A percentile compares a stretch with the other conserved stretches of the same genome.
Evolutionary conservation across 2,888 invertebrate species (phyloP).

Genomic region (Drosophila birchii): DNA sequence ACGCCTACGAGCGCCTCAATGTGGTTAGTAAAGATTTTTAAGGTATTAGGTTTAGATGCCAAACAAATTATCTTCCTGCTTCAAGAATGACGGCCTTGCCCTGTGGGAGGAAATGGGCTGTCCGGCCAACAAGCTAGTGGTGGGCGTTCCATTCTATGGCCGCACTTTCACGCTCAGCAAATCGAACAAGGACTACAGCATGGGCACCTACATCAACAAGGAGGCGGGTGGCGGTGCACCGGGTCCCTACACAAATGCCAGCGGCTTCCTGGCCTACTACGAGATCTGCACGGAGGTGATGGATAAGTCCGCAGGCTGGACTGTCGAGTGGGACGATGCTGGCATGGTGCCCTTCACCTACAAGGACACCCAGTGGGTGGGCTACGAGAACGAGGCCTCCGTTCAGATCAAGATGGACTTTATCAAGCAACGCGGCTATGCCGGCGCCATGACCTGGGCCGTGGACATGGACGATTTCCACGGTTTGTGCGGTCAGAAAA

Average conservation of each 20-base stretch:
- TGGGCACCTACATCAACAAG: conserved; percentile 95
- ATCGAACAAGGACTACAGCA: conserved; percentile 92
- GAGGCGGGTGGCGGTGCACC: conserved; percentile 95
- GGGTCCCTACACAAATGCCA: conserved; percentile 93
- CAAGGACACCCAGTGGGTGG: conserved; percentile 95
- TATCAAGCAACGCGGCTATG: conserved; percentile 92
- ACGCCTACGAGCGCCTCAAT: conserved; percentile 94
- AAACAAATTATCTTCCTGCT: conserved; percentile 27
- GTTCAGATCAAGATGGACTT: conserved; percentile 95
- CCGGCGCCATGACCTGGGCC: conserved; percentile 97
- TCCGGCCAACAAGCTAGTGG: conserved; percentile 93
- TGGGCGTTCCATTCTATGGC: conserved; percentile 96
- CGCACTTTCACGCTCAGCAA: conserved; percentile 92
- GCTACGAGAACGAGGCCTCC: conserved; percentile 89
- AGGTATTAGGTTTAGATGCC: not conserved
- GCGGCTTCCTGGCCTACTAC: conserved; percentile 94
- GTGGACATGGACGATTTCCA: conserved; percentile 95
- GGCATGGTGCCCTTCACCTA: conserved; percentile 94
- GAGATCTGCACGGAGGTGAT: conserved; percentile 93
- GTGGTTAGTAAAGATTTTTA: conserved; percentile 87
- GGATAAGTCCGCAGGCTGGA: conserved; percentile 90
- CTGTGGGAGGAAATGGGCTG: conserved; percentile 96
- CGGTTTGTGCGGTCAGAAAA: conserved; percentile 91
- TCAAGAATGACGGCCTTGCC: conserved; percentile 92
- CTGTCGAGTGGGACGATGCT: conserved; percentile 92